Conservation (phyloP, 2,888 invertebrate genomes). For the Alloscopus bannaensis region DNA sequence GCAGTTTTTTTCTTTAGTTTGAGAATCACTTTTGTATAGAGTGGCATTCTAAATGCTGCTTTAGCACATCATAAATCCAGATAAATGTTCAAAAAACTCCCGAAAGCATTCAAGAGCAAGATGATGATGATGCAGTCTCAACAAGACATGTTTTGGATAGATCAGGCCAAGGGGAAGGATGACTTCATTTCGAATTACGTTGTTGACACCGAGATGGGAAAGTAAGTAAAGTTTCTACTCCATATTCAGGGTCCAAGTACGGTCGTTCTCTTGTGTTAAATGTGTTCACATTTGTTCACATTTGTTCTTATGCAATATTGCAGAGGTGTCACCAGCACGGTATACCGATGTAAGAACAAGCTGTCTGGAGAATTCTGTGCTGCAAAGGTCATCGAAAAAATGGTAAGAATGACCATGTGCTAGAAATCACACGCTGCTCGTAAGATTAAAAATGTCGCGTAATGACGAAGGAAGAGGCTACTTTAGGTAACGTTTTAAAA, state of each 20-base stretch:
- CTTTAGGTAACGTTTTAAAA: constrained; percentile 10
- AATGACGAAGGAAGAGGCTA: background rate
- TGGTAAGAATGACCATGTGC: constrained; percentile 74
- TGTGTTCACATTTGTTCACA: background rate
- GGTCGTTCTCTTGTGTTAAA: background rate
- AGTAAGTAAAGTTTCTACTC: constrained; percentile 69
- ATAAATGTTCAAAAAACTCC: constrained; percentile 46
- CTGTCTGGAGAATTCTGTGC: constrained; percentile 75
- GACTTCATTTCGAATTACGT: constrained; percentile 74
- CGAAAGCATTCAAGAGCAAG: constrained; percentile 55
- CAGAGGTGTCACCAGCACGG: constrained; percentile 75
- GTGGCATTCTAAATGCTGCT: constrained; percentile 36
- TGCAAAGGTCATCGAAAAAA: constrained; percentile 75
- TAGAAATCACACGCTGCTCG: background rate
- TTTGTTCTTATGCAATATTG: constrained; percentile 40
- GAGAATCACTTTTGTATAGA: constrained; percentile 8
- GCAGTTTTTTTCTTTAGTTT: constrained; percentile 16
- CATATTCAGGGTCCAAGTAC: background rate
- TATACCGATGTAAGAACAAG: constrained; percentile 75
- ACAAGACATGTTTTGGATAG: constrained; percentile 66
- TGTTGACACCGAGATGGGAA: constrained; percentile 74
- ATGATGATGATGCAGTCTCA: constrained; percentile 48
- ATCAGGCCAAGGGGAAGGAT: constrained; percentile 60
- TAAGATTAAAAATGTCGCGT: no score
- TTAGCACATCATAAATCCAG: constrained; percentile 16